A percentile compares a stretch with the other conserved stretches of the same genome.
Evolutionary conservation across 2,888 invertebrate species (phyloP).

Genomic region (Chelonus formosanus): DNA sequence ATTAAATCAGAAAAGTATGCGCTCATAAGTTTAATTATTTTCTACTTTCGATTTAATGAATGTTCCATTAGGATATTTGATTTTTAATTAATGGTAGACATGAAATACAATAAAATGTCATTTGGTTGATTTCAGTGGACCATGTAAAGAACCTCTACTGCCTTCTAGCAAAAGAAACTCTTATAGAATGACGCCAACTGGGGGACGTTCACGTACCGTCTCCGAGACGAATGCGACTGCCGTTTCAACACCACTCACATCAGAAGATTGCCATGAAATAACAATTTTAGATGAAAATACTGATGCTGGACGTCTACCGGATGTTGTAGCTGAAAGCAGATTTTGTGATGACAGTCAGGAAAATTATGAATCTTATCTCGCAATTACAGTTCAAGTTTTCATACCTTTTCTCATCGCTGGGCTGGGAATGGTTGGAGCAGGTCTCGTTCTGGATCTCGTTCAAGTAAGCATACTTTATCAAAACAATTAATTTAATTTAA

Average conservation of each 20-base stretch:
- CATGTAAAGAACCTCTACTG: slow-evolving; percentile 61
- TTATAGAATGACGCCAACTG: slow-evolving; percentile 60
- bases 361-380: slow-evolving; percentile 69
- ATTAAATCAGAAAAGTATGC: slow-evolving; percentile 54
- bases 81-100: no score
- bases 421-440: slow-evolving; percentile 82
- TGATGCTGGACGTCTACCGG: slow-evolving; percentile 68
- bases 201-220: slow-evolving; percentile 57
- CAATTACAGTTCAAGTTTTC: slow-evolving; percentile 74
- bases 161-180: slow-evolving; percentile 48
- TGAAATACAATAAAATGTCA: no score
- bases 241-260: slow-evolving; percentile 42
- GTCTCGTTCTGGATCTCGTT: slow-evolving; percentile 77
- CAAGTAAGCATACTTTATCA: slow-evolving; percentile 66
- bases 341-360: slow-evolving; percentile 64
- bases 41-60: no score
- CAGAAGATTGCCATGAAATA: slow-evolving; percentile 53
- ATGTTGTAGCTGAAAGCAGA: slow-evolving; percentile 68
- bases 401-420: slow-evolving; percentile 80
- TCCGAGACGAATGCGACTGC: slow-evolving; percentile 54
- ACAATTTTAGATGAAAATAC: slow-evolving; percentile 54
- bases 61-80: no score
- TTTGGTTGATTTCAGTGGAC: slow-evolving; percentile 53
- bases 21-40: not conserved
- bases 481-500: slow-evolving; percentile 7